A percentile compares a stretch with the other conserved stretches of the same genome.
phyloP scores from a whole-genome alignment of 2,113 vertebrate genomes.

The Perognathus longimembris region DNA sequence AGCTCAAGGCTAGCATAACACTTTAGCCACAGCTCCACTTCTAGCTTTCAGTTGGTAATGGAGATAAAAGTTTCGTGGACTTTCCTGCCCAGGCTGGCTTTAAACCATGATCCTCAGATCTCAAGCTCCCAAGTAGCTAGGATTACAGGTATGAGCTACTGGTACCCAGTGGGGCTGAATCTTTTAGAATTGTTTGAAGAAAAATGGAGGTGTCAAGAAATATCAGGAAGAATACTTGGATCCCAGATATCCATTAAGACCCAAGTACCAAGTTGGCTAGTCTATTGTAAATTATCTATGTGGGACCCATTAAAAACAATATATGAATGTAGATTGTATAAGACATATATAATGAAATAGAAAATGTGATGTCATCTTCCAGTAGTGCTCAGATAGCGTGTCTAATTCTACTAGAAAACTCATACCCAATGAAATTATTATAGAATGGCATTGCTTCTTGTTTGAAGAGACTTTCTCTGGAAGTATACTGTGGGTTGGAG shows the following conservation, averaged over 20 bases:
- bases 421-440: neutral
- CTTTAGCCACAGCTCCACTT: no score
- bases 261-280: neutral
- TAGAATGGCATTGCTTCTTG: neutral
- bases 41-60: no score
- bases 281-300: neutral
- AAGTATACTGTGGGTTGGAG: neutral
- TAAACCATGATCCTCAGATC: no score
- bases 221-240: neutral
- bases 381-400: neutral
- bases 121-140: no score
- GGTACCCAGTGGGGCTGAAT: neutral
- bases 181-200: neutral
- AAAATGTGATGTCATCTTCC: neutral
- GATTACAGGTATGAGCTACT: no score
- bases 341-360: neutral
- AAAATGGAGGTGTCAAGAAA: conserved; percentile 41
- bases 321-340: neutral
- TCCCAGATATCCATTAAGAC: neutral
- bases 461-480: neutral
- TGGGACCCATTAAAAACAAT: neutral
- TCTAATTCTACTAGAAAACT: neutral
- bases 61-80: no score
- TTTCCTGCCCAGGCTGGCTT: no score
- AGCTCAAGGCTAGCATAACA: no score